Evolutionary conservation across 2,113 vertebrate species (phyloP).

Genomic region (Bufo gargarizans): DNA sequence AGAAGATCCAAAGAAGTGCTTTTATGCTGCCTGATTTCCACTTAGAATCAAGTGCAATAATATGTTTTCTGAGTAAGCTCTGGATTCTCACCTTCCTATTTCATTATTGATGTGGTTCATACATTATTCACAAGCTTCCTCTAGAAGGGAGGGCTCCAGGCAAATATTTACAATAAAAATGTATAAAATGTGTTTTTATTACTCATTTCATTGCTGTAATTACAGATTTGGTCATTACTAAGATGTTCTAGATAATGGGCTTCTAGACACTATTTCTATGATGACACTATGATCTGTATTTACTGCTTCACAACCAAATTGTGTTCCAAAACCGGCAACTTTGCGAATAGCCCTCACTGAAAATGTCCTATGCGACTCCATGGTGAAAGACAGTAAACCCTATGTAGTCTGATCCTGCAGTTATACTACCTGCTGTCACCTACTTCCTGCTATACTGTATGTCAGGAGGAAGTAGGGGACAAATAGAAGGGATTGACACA

Average conservation of each 20-base stretch:
- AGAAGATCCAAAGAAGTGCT: too few species aligned
- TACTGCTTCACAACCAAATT: background rate
- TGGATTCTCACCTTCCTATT: conserved; percentile 1
- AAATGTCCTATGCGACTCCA: too few species aligned
- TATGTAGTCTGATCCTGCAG: too few species aligned
- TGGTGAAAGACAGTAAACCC: too few species aligned
- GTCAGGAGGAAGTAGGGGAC: too few species aligned
- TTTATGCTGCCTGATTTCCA: background rate
- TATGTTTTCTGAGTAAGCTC: background rate
- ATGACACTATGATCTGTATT: background rate
- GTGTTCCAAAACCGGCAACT: too few species aligned
- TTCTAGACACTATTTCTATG: background rate
- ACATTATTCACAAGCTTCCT: conserved; percentile 9
- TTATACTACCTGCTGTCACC: too few species aligned
- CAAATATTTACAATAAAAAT: background rate
- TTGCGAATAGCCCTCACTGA: too few species aligned
- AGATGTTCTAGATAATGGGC: background rate
- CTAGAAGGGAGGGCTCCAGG: too few species aligned
- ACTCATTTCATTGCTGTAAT: background rate
- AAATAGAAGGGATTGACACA: too few species aligned
- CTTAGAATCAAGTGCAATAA: background rate
- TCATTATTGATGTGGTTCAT: conserved; percentile 19
- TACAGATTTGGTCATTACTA: background rate
- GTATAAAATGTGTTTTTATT: background rate
- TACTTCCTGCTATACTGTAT: too few species aligned